Percentiles rank a stretch among this genome's conserved stretches.
phyloP scores from a whole-genome alignment of 2,888 invertebrate species.

The Acleris emargana region DNA sequence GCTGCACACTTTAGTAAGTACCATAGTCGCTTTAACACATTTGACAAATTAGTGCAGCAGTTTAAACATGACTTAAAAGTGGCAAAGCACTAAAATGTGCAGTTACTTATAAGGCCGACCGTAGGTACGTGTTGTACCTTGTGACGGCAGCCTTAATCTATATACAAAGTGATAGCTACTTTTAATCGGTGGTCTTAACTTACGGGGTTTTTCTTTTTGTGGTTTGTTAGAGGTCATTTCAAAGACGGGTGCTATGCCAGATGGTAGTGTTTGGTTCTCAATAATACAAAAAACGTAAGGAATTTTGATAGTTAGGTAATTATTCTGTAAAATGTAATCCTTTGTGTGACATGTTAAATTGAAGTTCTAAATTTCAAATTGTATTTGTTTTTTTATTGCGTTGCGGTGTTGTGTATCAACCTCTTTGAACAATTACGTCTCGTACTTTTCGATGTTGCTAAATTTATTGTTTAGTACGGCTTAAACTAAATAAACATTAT shows the following conservation, averaged over 20 bases:
- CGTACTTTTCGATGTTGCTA: too few species aligned
- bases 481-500: too few species aligned
- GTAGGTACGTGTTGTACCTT: too few species aligned
- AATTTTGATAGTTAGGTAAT: constrained; percentile 58
- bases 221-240: constrained; percentile 65
- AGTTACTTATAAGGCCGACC: too few species aligned
- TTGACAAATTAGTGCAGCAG: too few species aligned
- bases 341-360: constrained; percentile 49
- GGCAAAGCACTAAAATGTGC: too few species aligned
- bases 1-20: too few species aligned
- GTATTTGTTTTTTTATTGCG: constrained; percentile 1
- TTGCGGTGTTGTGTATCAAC: background rate
- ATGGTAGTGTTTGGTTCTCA: constrained; percentile 39
- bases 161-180: background rate
- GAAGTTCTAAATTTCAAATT: constrained; percentile 58
- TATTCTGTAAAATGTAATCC: constrained; percentile 45
- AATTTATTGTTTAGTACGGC: too few species aligned
- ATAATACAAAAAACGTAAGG: constrained; percentile 47
- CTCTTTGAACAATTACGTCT: background rate
- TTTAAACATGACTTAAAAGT: too few species aligned
- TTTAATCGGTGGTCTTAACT: constrained; percentile 43
- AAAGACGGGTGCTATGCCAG: constrained; percentile 37
- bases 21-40: too few species aligned
- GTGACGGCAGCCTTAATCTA: too few species aligned
- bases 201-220: constrained; percentile 69